A percentile compares a stretch with the other conserved stretches of the same genome.
These are phyloP conservation scores for Antennarius maculatus DNA, from an alignment of 2,797 vertebrate genomes.

Conservation along the genomic window DNA sequence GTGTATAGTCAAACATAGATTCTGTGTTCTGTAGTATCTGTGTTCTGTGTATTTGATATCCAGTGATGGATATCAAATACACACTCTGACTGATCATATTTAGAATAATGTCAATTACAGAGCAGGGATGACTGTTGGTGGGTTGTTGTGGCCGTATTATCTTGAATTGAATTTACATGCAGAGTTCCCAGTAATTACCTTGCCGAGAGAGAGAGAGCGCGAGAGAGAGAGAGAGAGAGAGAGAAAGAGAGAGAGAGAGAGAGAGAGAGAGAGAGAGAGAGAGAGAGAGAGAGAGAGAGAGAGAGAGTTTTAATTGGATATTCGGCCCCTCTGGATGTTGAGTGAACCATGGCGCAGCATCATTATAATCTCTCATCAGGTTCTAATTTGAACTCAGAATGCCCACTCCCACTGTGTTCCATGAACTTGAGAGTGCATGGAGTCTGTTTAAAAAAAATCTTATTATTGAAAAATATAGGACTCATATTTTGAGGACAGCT, in stretches of 20 bases:
- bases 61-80: slow-evolving; percentile 11
- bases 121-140: slow-evolving; percentile 58
- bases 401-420: slow-evolving; percentile 69
- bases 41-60: slow-evolving; percentile 1
- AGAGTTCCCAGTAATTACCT: slow-evolving; percentile 75
- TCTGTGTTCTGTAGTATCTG: slow-evolving; percentile 2
- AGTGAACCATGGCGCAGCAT: slow-evolving; percentile 76
- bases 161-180: slow-evolving; percentile 75
- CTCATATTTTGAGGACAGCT: slow-evolving; percentile 31
- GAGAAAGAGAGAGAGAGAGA: slow-evolving; percentile 48
- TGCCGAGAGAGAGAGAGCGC: slow-evolving; percentile 43
- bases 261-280: slow-evolving; percentile 35
- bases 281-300: slow-evolving; percentile 42
- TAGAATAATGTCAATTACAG: slow-evolving; percentile 53
- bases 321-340: slow-evolving; percentile 83
- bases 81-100: slow-evolving; percentile 46
- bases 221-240: slow-evolving; percentile 42
- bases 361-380: slow-evolving; percentile 79
- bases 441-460: slow-evolving; percentile 65
- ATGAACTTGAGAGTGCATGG: slow-evolving; percentile 66
- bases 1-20: not conserved
- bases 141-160: slow-evolving; percentile 66
- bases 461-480: slow-evolving; percentile 46
- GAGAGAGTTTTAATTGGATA: slow-evolving; percentile 82
- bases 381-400: slow-evolving; percentile 77